Conservation (phyloP, 2,113 vertebrate genomes). For the Cynopterus brachyotis region DNA sequence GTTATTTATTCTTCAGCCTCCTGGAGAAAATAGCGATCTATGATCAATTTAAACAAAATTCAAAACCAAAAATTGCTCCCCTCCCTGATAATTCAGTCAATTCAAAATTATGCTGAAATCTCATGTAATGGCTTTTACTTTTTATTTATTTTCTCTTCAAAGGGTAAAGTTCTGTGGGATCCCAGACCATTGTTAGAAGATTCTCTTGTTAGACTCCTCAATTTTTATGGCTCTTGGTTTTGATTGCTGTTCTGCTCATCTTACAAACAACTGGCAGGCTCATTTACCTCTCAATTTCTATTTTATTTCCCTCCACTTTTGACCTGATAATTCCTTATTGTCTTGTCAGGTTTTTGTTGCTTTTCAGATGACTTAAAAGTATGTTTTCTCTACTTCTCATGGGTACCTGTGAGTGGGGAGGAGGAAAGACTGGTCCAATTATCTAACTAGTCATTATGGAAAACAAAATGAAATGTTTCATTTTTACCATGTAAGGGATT, state of each 20-base stretch:
- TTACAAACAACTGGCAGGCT: not conserved
- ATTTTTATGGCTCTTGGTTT: not conserved
- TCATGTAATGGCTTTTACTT: not conserved
- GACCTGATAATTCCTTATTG: not conserved
- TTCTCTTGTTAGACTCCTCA: not conserved
- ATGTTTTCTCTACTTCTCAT: not conserved
- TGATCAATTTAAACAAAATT: not conserved
- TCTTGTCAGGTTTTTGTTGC: not conserved
- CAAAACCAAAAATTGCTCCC: not conserved
- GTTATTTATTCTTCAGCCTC: not conserved
- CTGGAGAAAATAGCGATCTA: not conserved
- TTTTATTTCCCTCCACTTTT: not conserved
- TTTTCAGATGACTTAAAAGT: not conserved
- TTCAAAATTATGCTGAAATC: not conserved
- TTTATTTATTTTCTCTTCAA: not conserved
- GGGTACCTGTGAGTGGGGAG: not conserved
- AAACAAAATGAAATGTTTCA: not conserved
- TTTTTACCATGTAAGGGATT: not conserved
- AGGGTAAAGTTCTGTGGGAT: not conserved
- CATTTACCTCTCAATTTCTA: not conserved
- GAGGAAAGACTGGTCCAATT: not conserved
- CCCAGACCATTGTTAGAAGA: not conserved
- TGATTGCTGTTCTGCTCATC: not conserved
- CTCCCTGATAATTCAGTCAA: not conserved
- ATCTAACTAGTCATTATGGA: not conserved